Base-by-base conservation (phyloP, 2,797 vertebrate species). In the Rhinichthys osculus region DNA sequence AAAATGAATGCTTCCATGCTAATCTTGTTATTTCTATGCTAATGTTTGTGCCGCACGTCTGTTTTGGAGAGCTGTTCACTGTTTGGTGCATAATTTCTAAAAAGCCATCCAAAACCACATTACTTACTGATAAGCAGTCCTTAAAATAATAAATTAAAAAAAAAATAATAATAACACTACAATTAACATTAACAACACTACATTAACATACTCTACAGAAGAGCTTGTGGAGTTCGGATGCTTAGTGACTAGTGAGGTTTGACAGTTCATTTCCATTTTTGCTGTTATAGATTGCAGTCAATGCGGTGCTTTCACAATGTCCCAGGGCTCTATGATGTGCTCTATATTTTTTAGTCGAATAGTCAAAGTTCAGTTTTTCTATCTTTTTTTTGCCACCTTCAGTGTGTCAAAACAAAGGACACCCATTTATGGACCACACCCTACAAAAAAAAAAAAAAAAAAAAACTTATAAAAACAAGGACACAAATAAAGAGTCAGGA, bases 1-100 rank as follows among this genome's bases (percentile, higher is more conserved):
- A 81, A 83, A 92, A 91, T 89, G 40, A 92, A 92, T 91, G 89
- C 88, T 83, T 79, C 87, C 89, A 90, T 88, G 81, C 85, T 77
- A 87, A 88, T 87, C 86, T 92, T 90, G 89, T 94, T 92, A 93
- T 93, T 94, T 93, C 89, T 92, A 94, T 95, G 94, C 91, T 93
- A 94, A 94, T 94, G 86, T 81, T 27, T 73, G 30, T 78, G 74
- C 87, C 87, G 81, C 90, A 91, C 86, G 83, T 93, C 92, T 90
- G 89, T 85, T 78, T 89, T 50, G 89, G 87, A 82, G 82, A 88
- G 92, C 92, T 83, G 52, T 64, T 92, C 92, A 92, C 85, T 88
- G 86, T 93, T 91, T 88, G 88, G 4, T 27, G 85, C 89, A 89
- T 77, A 85, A 73, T 89, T 81, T 90, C 85, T 86, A 87, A 92